Evolutionary conservation across 37 sponge, comb jelly and placozoan genomes (phyloP).

Genomic region (Geodia barretti): DNA sequence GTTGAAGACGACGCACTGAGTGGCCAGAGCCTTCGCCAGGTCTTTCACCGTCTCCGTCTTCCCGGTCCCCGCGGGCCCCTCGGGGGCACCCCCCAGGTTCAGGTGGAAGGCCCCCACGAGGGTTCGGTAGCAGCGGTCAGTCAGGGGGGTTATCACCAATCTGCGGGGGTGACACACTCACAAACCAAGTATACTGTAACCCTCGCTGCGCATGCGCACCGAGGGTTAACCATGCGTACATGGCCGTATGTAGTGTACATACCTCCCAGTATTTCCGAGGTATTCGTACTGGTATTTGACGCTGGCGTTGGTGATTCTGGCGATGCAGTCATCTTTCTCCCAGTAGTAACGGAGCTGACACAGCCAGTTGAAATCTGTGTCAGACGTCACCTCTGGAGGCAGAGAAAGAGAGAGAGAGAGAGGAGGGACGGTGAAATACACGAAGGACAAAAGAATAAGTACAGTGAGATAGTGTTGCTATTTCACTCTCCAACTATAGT

Average conservation of each 20-base stretch:
- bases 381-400: conserved; percentile 64
- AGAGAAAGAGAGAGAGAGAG: too few species aligned
- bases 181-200: background rate
- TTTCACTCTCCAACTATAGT: too few species aligned
- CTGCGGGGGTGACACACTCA: conserved; percentile 26
- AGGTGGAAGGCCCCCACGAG: conserved; percentile 97
- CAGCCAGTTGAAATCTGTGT: conserved; percentile 97
- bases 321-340: conserved; percentile 79
- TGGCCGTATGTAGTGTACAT: background rate
- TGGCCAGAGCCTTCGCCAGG: conserved; percentile 92
- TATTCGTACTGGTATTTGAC: conserved; percentile 97
- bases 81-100: conserved; percentile 97
- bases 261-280: conserved; percentile 95
- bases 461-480: too few species aligned
- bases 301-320: conserved; percentile 89
- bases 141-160: conserved; percentile 98
- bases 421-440: too few species aligned
- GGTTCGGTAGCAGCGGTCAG: conserved; percentile 99
- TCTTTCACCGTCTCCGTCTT: conserved; percentile 83
- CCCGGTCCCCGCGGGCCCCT: conserved; percentile 99
- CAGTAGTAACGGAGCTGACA: conserved; percentile 99
- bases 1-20: conserved; percentile 99
- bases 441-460: too few species aligned
- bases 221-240: too few species aligned
- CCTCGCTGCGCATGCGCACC: too few species aligned